Conservation (phyloP, 1,140 invertebrate species). For the Drosophila kurseongensis region DNA sequence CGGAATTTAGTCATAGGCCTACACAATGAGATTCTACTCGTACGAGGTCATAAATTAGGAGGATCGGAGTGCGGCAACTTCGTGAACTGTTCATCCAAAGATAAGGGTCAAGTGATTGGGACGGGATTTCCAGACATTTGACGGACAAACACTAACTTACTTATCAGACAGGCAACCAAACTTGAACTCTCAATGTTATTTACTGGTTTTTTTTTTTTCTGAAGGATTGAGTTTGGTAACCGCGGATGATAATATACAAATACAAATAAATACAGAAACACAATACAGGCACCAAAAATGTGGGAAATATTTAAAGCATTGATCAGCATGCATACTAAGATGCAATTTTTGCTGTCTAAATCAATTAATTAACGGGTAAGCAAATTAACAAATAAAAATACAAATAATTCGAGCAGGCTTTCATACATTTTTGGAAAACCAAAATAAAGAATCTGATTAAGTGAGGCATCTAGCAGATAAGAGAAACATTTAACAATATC, state of each 20-base stretch:
- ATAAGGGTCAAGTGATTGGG: background rate
- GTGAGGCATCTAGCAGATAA: conserved; percentile 46
- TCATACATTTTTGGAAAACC: conserved; percentile 78
- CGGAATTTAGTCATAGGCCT: conserved; percentile 50
- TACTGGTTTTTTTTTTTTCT: conserved; percentile 18
- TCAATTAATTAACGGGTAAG: conserved; percentile 41
- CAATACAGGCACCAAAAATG: conserved; percentile 24
- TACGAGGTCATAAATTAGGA: background rate
- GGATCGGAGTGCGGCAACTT: conserved; percentile 12
- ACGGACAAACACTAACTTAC: conserved; percentile 3
- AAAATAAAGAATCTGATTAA: conserved; percentile 32
- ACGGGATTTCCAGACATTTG: conserved; percentile 1
- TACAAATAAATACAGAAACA: conserved; percentile 75
- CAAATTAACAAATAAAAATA: conserved; percentile 4
- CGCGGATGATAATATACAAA: conserved; percentile 65
- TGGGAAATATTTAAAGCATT: conserved; percentile 6
- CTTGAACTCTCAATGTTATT: conserved; percentile 5
- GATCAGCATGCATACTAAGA: conserved; percentile 9
- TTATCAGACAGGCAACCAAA: conserved; percentile 6
- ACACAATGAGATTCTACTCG: conserved; percentile 54
- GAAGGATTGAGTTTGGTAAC: conserved; percentile 40
- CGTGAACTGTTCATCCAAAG: conserved; percentile 1
- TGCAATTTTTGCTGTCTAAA: conserved; percentile 44
- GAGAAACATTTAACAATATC: conserved; percentile 63
- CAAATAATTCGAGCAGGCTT: conserved; percentile 69